Percentiles rank a stretch among this genome's conserved stretches.
Evolutionary conservation across 2,797 vertebrate species (phyloP).

Genomic region (Podarcis lilfordi): DNA sequence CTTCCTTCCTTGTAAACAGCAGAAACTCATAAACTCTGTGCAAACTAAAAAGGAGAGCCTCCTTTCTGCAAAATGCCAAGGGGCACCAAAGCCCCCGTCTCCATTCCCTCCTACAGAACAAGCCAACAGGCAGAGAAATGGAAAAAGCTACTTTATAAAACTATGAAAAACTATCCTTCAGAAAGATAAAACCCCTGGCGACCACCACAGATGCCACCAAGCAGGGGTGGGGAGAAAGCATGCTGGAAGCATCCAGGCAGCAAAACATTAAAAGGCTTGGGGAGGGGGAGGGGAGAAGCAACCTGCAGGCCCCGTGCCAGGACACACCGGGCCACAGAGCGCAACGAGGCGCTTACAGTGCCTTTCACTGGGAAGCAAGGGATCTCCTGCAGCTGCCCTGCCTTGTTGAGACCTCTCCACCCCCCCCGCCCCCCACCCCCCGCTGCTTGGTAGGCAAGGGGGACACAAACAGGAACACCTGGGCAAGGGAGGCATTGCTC

Average conservation of each 20-base stretch:
- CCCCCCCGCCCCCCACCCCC: too few relatives aligned
- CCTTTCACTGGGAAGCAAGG: background rate
- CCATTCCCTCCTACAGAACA: background rate
- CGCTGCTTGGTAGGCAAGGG: too few relatives aligned
- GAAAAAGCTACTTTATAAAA: background rate
- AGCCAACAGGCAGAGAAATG: constrained; percentile 3
- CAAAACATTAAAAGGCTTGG: background rate
- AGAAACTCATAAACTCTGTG: constrained; percentile 32
- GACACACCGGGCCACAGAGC: background rate
- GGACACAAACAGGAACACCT: background rate
- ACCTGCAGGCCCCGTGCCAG: background rate
- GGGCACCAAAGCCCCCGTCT: background rate
- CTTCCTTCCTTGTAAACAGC: constrained; percentile 17
- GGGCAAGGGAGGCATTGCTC: background rate
- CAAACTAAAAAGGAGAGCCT: constrained; percentile 14
- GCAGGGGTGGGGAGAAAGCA: background rate
- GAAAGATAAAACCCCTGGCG: background rate
- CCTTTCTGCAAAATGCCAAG: background rate
- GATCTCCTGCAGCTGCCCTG: background rate
- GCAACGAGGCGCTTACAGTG: too few relatives aligned
- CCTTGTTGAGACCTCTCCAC: background rate
- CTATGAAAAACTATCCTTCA: too few relatives aligned
- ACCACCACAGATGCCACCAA: background rate
- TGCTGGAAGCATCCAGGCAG: background rate
- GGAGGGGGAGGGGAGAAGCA: background rate